phyloP scores from a whole-genome alignment of 2,888 invertebrate genomes.

The Drosophila phalerata region DNA sequence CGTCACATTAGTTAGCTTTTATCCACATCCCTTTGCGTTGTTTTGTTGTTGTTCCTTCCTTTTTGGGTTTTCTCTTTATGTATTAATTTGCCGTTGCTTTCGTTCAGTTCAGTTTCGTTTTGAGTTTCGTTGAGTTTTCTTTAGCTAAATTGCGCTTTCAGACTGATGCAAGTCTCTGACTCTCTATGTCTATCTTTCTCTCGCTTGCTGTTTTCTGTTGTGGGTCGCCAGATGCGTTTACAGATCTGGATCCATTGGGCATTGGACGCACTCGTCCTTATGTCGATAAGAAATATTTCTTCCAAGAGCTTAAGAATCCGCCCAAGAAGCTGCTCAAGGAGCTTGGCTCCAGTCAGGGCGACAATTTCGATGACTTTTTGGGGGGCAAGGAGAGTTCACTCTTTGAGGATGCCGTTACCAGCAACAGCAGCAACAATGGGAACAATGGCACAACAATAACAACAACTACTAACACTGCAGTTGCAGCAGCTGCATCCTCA shows the following conservation, averaged over 20 bases:
- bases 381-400: slow-evolving; percentile 56
- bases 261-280: slow-evolving; percentile 96
- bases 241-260: slow-evolving; percentile 96
- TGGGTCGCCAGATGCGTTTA: slow-evolving; percentile 91
- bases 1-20: slow-evolving; percentile 9
- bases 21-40: slow-evolving; percentile 17
- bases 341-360: slow-evolving; percentile 85
- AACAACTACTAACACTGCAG: slow-evolving; percentile 33
- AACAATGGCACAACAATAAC: slow-evolving; percentile 35
- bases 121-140: slow-evolving; percentile 13
- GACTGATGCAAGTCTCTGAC: slow-evolving; percentile 69
- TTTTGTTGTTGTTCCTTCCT: slow-evolving; percentile 44
- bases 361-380: slow-evolving; percentile 70
- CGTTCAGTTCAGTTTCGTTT: slow-evolving; percentile 12
- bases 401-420: slow-evolving; percentile 59
- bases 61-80: slow-evolving; percentile 18
- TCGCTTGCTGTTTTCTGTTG: slow-evolving; percentile 77
- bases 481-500: slow-evolving; percentile 22
- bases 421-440: slow-evolving; percentile 43
- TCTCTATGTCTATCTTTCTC: slow-evolving; percentile 7
- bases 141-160: background rate
- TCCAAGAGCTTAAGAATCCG: slow-evolving; percentile 97
- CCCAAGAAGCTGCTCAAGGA: slow-evolving; percentile 97
- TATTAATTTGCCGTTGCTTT: background rate
- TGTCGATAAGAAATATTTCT: slow-evolving; percentile 98